Percentiles rank a stretch among this genome's conserved stretches.
These are phyloP conservation scores for Anthophora plumipes DNA, from an alignment of 2,888 invertebrate species.

Conservation along the genomic window DNA sequence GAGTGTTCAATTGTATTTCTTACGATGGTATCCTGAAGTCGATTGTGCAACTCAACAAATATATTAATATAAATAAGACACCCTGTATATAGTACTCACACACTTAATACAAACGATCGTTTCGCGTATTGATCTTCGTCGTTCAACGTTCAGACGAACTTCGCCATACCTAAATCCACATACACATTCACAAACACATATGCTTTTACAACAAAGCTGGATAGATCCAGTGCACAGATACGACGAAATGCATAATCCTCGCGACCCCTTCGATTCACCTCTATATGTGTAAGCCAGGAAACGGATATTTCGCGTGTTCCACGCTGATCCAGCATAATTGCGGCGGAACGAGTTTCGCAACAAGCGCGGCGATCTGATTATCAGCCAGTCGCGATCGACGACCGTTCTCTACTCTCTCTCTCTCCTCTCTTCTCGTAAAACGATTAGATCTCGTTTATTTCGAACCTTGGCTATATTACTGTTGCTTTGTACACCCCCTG, in stretches of 20 bases:
- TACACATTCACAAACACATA: too few species aligned
- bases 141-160: slow-evolving; percentile 27
- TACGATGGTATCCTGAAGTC: too few species aligned
- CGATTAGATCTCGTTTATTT: slow-evolving; percentile 38
- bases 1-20: too few species aligned
- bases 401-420: too few species aligned
- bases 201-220: too few species aligned
- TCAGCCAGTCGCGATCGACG: slow-evolving; percentile 27
- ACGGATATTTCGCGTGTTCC: slow-evolving; percentile 41
- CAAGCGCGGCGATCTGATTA: slow-evolving; percentile 46
- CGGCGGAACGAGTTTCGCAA: slow-evolving; percentile 55
- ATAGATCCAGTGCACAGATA: slow-evolving; percentile 48
- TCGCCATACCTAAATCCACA: slow-evolving; percentile 29
- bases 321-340: slow-evolving; percentile 52
- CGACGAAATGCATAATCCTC: slow-evolving; percentile 51
- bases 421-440: slow-evolving; percentile 16
- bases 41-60: too few species aligned
- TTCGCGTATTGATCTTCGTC: slow-evolving; percentile 60
- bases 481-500: too few species aligned
- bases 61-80: too few species aligned
- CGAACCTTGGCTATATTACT: neutral
- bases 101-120: slow-evolving; percentile 51
- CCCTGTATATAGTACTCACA: too few species aligned
- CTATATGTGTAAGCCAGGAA: slow-evolving; percentile 1
- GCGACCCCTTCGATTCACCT: neutral